Conservation (phyloP, 1,140 invertebrate species). For the Brachionus manjavacas region DNA sequence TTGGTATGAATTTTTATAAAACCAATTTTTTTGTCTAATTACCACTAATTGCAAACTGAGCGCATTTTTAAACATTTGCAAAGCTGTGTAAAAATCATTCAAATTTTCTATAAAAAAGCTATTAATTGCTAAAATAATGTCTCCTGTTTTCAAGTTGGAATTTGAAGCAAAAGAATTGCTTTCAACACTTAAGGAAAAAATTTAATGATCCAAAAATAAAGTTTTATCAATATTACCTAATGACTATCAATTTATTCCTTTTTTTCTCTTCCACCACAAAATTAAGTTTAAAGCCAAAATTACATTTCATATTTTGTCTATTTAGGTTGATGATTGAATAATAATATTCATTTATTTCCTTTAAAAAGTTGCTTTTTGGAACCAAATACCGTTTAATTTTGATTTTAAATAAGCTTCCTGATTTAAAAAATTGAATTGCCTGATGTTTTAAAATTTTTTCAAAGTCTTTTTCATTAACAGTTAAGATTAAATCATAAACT, state of each 20-base stretch:
- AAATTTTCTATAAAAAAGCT: not conserved
- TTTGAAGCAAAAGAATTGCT: not conserved
- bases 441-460: not conserved
- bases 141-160: not conserved
- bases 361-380: not conserved
- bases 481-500: not conserved
- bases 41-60: not conserved
- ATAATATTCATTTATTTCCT: not conserved
- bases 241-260: not conserved
- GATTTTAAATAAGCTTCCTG: not conserved
- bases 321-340: not conserved
- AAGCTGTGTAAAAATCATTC: not conserved
- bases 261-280: not conserved
- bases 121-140: not conserved
- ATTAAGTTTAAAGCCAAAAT: conserved; percentile 14
- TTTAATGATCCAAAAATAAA: not conserved
- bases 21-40: not conserved
- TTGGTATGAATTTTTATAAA: not conserved
- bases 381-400: not conserved
- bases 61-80: not conserved
- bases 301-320: not conserved
- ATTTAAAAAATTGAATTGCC: not conserved
- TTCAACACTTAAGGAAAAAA: not conserved
- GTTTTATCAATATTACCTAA: not conserved
- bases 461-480: not conserved